These are phyloP conservation scores for Typhlomys cinereus DNA, from an alignment of 2,113 vertebrate species.

Conservation along the genomic window DNA sequence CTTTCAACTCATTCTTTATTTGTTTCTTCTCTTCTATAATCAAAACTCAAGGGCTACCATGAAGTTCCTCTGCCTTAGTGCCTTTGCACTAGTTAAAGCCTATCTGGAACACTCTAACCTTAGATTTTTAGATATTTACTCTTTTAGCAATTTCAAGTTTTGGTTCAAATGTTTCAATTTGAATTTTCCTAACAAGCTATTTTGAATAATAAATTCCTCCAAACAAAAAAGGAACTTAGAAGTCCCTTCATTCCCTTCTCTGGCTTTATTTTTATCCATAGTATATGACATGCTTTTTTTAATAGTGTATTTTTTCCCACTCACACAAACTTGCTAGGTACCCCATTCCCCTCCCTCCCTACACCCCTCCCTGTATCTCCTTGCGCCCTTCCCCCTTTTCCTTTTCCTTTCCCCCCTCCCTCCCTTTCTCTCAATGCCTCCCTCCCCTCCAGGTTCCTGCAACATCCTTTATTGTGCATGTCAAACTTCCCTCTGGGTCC, in stretches of 20 bases:
- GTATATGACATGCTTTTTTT: background rate
- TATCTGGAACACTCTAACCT: background rate
- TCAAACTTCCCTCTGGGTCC: too few species aligned
- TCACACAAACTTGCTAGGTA: too few species aligned
- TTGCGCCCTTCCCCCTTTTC: too few species aligned
- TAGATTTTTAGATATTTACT: background rate
- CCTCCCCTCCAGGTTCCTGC: too few species aligned
- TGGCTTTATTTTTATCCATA: background rate
- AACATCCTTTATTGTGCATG: too few species aligned
- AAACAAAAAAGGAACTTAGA: background rate
- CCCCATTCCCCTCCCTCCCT: too few species aligned
- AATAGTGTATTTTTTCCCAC: too few species aligned
- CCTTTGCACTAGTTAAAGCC: background rate
- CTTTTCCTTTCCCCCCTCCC: too few species aligned
- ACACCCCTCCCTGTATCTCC: too few species aligned
- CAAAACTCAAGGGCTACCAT: background rate
- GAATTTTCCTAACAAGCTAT: background rate
- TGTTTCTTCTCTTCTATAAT: background rate
- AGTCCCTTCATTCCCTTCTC: rapidly evolving
- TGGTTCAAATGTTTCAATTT: background rate
- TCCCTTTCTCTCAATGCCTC: too few species aligned
- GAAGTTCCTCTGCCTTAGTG: background rate
- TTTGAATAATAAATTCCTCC: background rate
- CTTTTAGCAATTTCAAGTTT: background rate
- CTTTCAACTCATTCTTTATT: background rate